These are phyloP conservation scores for Benthochromis sp. DNA, from an alignment of 2,113 vertebrate genomes.

Conservation along the genomic window DNA sequence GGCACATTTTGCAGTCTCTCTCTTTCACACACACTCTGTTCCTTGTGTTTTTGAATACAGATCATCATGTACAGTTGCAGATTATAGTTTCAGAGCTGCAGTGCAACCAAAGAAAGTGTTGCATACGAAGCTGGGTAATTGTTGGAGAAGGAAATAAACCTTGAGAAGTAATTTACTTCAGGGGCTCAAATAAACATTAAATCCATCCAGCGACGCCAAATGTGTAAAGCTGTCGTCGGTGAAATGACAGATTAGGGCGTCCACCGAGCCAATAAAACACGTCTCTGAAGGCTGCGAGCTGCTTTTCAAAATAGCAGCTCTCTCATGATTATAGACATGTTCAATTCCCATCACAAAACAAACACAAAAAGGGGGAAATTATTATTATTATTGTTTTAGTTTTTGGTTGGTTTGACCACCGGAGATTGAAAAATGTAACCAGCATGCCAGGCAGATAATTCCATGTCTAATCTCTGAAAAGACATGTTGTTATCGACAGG, in stretches of 20 bases:
- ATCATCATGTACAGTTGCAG: neutral
- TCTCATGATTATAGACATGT: neutral
- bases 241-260: slow-evolving; percentile 26
- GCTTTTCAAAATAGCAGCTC: neutral
- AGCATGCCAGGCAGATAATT: neutral
- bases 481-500: neutral
- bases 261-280: slow-evolving; percentile 11
- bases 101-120: neutral
- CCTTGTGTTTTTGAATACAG: neutral
- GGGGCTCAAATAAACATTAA: slow-evolving; percentile 40
- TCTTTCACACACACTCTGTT: neutral
- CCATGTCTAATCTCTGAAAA: neutral
- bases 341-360: neutral
- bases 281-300: neutral
- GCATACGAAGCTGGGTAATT: neutral
- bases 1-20: neutral
- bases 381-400: neutral
- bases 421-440: neutral
- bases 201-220: neutral
- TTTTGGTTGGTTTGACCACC: neutral
- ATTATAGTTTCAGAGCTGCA: neutral
- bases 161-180: slow-evolving; percentile 27
- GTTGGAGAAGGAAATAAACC: neutral
- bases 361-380: neutral
- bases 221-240: slow-evolving; percentile 14